phyloP scores from a whole-genome alignment of 1,140 invertebrate species.

The Brachystomella parvula region DNA sequence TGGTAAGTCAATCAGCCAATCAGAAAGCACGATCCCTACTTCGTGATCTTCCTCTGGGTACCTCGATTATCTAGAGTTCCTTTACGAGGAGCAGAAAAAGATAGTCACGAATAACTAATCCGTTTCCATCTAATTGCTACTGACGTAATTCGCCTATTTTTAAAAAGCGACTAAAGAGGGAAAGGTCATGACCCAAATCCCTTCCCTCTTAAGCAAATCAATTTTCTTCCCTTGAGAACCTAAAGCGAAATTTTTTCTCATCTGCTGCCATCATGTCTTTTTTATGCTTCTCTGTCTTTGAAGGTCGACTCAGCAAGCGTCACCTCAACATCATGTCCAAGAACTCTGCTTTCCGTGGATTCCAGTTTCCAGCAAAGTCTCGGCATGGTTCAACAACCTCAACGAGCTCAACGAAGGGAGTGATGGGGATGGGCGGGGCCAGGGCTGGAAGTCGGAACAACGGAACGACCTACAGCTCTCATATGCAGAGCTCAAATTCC shows the following conservation, averaged over 20 bases:
- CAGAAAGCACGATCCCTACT: neutral
- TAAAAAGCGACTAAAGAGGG: neutral
- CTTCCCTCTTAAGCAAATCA: too few species aligned
- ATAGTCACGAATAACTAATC: too few species aligned
- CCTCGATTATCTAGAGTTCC: too few species aligned
- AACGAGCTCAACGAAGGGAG: conserved; percentile 17
- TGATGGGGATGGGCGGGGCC: neutral
- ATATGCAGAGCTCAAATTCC: conserved; percentile 12
- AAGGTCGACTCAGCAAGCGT: conserved; percentile 33
- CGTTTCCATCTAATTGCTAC: neutral
- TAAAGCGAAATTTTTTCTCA: neutral
- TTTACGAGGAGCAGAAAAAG: too few species aligned
- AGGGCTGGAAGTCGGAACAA: neutral
- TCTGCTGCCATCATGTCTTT: too few species aligned
- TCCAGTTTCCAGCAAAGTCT: conserved; percentile 34
- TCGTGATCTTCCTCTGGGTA: too few species aligned
- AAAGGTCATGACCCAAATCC: neutral
- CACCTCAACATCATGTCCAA: conserved; percentile 36
- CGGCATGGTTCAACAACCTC: conserved; percentile 35
- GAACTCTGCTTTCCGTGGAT: conserved; percentile 37
- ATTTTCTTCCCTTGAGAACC: neutral
- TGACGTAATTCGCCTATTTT: conserved; percentile 1
- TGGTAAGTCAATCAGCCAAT: conserved; percentile 46
- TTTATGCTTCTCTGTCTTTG: neutral
- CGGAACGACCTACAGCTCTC: neutral